phyloP scores from a whole-genome alignment of 2,888 invertebrate genomes.

The Amphipoea lucens region DNA sequence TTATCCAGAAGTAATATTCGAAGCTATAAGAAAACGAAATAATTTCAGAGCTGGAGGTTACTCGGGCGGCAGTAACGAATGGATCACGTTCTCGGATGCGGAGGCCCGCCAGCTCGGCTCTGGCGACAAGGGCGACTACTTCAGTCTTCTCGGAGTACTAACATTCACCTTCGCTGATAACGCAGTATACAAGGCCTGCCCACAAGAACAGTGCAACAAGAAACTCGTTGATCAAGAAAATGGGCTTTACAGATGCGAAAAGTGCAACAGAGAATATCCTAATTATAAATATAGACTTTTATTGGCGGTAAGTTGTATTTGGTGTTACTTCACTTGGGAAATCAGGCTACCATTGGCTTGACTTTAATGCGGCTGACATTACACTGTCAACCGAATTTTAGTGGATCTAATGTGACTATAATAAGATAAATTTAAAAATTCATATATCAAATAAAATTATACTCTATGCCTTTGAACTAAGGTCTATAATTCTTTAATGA shows the following conservation, averaged over 20 bases:
- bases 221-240: conserved; percentile 97
- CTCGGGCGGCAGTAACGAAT: conserved; percentile 90
- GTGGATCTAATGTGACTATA: neutral
- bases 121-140: conserved; percentile 95
- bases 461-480: neutral
- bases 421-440: neutral
- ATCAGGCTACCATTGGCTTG: neutral
- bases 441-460: neutral
- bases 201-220: conserved; percentile 97
- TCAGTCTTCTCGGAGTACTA: conserved; percentile 94
- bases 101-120: conserved; percentile 92
- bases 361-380: neutral
- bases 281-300: conserved; percentile 96
- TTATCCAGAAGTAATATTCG: neutral
- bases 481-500: neutral
- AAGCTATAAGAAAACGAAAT: neutral
- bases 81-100: conserved; percentile 94
- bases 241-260: conserved; percentile 97
- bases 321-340: neutral
- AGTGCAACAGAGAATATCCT: conserved; percentile 96
- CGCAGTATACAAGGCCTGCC: conserved; percentile 97
- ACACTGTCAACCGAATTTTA: neutral
- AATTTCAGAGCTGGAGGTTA: conserved; percentile 81
- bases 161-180: conserved; percentile 95
- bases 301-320: conserved; percentile 91